These are phyloP conservation scores for Tridacna gigas DNA, from an alignment of 2,888 invertebrate species.

Conservation along the genomic window DNA sequence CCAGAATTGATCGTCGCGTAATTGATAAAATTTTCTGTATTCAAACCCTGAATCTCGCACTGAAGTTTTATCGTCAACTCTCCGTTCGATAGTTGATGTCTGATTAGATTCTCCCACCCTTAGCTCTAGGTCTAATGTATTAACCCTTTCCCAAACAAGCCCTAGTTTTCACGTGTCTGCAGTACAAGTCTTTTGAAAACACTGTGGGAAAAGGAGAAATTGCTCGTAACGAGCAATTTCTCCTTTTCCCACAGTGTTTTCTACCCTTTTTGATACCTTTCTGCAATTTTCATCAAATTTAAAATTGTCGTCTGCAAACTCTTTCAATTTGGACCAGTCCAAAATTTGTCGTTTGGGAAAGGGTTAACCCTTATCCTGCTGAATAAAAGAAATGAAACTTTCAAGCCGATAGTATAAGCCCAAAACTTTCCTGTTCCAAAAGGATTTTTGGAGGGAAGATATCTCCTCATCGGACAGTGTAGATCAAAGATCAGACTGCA, in stretches of 20 bases:
- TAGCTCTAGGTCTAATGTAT: not conserved
- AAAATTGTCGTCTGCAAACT: too few relatives aligned
- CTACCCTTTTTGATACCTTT: too few relatives aligned
- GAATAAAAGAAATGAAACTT: too few relatives aligned
- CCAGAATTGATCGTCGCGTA: conserved; percentile 7
- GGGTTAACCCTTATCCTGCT: too few relatives aligned
- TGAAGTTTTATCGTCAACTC: conserved; percentile 2
- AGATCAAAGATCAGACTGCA: too few relatives aligned
- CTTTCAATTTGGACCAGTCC: too few relatives aligned
- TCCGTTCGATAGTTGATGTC: conserved; percentile 11
- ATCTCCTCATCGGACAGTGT: too few relatives aligned
- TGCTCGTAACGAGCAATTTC: conserved; percentile 7
- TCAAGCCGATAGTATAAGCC: too few relatives aligned
- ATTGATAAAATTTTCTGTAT: conserved; percentile 9
- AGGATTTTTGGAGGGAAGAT: too few relatives aligned
- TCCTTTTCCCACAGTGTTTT: not conserved
- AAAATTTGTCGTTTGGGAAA: too few relatives aligned
- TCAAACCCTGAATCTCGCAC: conserved; percentile 11
- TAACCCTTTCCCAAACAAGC: not conserved
- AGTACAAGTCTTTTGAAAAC: not conserved
- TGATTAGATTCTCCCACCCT: conserved; percentile 21
- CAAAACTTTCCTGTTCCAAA: too few relatives aligned
- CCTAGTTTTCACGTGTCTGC: not conserved
- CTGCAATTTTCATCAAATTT: too few relatives aligned
- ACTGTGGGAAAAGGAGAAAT: conserved; percentile 4